Evolutionary conservation across 2,888 invertebrate genomes (phyloP).

Genomic region (Boloria selene): DNA sequence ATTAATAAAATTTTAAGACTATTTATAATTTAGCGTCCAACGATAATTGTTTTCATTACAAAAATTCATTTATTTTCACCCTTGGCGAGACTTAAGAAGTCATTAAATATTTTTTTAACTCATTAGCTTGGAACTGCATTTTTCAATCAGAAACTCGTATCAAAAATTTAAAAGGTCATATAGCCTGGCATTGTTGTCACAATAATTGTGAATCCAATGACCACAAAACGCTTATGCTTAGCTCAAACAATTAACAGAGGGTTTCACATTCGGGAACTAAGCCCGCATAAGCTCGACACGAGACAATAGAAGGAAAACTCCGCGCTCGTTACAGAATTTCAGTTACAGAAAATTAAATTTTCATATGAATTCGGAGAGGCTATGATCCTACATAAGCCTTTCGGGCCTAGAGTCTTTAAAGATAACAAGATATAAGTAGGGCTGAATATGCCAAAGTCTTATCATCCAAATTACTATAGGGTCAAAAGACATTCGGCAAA

Average conservation of each 20-base stretch:
- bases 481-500: conserved; percentile 69
- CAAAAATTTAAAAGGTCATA: conserved; percentile 53
- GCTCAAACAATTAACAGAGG: conserved; percentile 76
- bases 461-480: conserved; percentile 66
- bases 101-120: no score
- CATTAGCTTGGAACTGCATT: no score
- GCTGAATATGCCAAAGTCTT: conserved; percentile 62
- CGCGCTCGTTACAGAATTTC: conserved; percentile 69
- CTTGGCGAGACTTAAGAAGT: no score
- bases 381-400: conserved; percentile 73
- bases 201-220: conserved; percentile 69
- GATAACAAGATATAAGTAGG: conserved; percentile 73
- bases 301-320: conserved; percentile 75
- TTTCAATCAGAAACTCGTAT: conserved; percentile 35
- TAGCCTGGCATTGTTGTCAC: conserved; percentile 69
- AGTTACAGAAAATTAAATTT: conserved; percentile 78
- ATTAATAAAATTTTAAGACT: no score
- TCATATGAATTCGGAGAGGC: conserved; percentile 72
- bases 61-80: no score
- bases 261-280: conserved; percentile 67
- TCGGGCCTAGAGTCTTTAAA: conserved; percentile 61
- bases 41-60: no score
- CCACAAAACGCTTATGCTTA: conserved; percentile 72
- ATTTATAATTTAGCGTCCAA: no score
- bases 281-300: conserved; percentile 71